Base-by-base conservation (phyloP, 2,888 invertebrate species). In the Cartodere bifasciata region DNA sequence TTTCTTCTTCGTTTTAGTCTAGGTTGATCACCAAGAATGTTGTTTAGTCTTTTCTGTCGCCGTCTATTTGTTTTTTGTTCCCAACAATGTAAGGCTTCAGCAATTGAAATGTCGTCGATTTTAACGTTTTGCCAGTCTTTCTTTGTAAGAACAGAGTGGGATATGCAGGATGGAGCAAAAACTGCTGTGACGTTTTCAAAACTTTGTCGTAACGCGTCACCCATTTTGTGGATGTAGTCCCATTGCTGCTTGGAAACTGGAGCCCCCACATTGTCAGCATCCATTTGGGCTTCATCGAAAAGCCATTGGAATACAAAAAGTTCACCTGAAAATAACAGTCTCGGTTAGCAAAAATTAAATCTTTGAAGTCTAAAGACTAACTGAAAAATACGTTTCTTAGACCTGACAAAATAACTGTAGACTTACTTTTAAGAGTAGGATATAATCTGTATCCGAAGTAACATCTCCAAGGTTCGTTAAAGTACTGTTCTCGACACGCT, bases 241-340 rank as follows among this genome's bases (percentile, higher is more conserved):
- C 91, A 92, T 50, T 92, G 91, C 35, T 83, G 78, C 31, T 85
- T 81, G 9, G 87, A 82, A 2, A 85, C 77, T 2, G 90, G 90
- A 0, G 86, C 77, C 0, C 86, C 84, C 2, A 92, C 86, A 47
- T 91, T 91, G 56, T 90, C 88, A 0, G 85, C 88, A 16, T 84
- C 77, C 70, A 94, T 78, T 64, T 92, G 92, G 3, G 91, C 91
- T 52, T 91, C 90, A 56, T 94, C 92, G 56, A 90, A 92, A 28
- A 92, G 67, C 75, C 90, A 91, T 70, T 92, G 92, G 55, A 92
- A 87, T 13, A 94, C 80, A 56, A 92, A 94, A 14, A 92, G 67
- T 1, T 91, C 88, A 29, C 85, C 91, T 75, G 58, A 23, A 57
- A 52, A 23, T 7, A 12, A 23, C 20, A n/a, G n/a, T n/a, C n/a